Conservation (phyloP, 2,888 invertebrate genomes). For the Ganaspis brasiliensis region DNA sequence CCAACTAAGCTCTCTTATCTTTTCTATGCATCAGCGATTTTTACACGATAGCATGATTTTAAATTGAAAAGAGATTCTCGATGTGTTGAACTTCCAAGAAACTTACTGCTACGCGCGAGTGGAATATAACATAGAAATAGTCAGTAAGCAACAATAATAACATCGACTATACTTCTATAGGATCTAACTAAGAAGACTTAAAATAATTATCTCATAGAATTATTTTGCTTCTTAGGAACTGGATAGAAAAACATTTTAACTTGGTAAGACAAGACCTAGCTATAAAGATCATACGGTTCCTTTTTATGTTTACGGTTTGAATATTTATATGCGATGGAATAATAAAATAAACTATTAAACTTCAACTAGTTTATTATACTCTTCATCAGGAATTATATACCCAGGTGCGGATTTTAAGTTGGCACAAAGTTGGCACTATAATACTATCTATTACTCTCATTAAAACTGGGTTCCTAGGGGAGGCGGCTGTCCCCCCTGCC, state of each 20-base stretch:
- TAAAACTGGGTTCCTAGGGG: no score
- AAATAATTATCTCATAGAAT: slow-evolving; percentile 11
- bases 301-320: no score
- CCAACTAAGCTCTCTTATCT: not conserved
- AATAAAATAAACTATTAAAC: no score
- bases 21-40: not conserved
- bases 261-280: no score
- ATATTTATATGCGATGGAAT: no score
- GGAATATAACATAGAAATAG: not conserved
- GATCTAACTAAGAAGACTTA: not conserved
- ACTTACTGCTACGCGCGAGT: not conserved
- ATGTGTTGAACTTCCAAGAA: not conserved
- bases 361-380: no score
- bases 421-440: no score
- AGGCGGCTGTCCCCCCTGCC: no score
- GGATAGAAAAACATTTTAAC: not conserved
- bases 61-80: slow-evolving; percentile 17
- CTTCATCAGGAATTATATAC: no score
- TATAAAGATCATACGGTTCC: no score
- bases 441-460: no score
- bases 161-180: not conserved
- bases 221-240: not conserved
- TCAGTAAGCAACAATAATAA: slow-evolving; percentile 10
- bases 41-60: slow-evolving; percentile 9
- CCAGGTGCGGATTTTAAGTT: no score